Percentiles rank a stretch among this genome's conserved stretches.
Conservation (phyloP, 92 coral and sea anemone genomes). For the Hydrozoanthus gracilis region DNA sequence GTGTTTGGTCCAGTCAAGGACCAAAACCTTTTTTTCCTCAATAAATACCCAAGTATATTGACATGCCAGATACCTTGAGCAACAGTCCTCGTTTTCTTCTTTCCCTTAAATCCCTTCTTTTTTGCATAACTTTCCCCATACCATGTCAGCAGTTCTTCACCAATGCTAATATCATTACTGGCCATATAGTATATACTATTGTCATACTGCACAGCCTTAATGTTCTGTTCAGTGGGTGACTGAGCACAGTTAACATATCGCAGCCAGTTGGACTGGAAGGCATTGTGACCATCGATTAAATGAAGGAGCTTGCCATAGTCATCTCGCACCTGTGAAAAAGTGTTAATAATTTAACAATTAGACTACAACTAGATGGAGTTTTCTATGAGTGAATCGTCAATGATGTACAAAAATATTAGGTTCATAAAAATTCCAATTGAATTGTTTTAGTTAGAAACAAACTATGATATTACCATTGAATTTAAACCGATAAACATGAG, state of each 20-base stretch:
- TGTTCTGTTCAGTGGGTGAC: constrained; percentile 77
- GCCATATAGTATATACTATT: constrained; percentile 95
- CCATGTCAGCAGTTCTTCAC: constrained; percentile 85
- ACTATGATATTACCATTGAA: no score
- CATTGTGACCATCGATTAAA: constrained; percentile 89
- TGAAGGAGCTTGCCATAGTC: constrained; percentile 86
- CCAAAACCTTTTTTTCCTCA: no score
- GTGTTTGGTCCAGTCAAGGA: no score
- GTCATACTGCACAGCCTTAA: constrained; percentile 93
- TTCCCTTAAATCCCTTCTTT: constrained; percentile 70
- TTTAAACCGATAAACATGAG: no score
- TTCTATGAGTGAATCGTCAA: no score
- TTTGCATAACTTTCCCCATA: constrained; percentile 83
- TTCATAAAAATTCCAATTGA: no score
- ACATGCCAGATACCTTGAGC: constrained; percentile 27
- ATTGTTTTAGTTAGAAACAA: no score
- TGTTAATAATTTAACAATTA: not conserved
- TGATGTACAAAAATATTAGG: no score
- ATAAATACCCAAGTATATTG: not conserved
- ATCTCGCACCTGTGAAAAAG: constrained; percentile 76
- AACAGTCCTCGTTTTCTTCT: constrained; percentile 43
- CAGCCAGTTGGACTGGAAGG: constrained; percentile 96
- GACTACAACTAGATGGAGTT: no score
- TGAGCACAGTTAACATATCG: constrained; percentile 85
- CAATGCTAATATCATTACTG: constrained; percentile 74